Evolutionary conservation across 2,113 vertebrate species (phyloP).

Genomic region (Tetraodon nigroviridis): DNA sequence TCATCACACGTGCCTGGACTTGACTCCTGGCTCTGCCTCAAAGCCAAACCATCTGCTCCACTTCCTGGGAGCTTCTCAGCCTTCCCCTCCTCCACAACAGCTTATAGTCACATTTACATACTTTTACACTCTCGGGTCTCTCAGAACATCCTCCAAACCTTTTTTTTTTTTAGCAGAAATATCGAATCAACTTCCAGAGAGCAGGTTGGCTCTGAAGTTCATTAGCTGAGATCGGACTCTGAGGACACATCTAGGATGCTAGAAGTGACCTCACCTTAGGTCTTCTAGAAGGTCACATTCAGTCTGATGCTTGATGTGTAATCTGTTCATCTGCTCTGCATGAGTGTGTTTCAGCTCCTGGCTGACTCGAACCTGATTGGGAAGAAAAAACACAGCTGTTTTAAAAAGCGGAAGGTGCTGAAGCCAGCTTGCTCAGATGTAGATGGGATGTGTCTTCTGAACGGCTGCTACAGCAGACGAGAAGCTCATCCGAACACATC

Average conservation of each 20-base stretch:
- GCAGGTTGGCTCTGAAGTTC: too few species aligned
- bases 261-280: slow-evolving; percentile 84
- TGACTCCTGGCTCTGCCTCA: slow-evolving; percentile 38
- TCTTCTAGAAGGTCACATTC: slow-evolving; percentile 97
- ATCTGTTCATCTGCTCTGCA: slow-evolving; percentile 88
- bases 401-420: too few species aligned
- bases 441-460: too few species aligned
- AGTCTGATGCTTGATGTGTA: slow-evolving; percentile 93
- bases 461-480: too few species aligned
- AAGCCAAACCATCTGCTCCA: slow-evolving; percentile 44
- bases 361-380: slow-evolving; percentile 86
- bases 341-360: slow-evolving; percentile 96
- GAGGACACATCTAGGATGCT: not conserved
- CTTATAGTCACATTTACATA: slow-evolving; percentile 37
- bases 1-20: slow-evolving; percentile 59
- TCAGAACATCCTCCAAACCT: slow-evolving; percentile 61
- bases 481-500: too few species aligned
- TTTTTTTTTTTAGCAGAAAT: slow-evolving; percentile 10
- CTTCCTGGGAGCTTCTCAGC: slow-evolving; percentile 52
- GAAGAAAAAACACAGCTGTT: not conserved
- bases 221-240: not conserved
- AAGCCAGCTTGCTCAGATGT: too few species aligned
- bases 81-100: slow-evolving; percentile 3
- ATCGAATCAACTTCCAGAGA: too few species aligned
- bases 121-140: slow-evolving; percentile 1